Base-by-base conservation (phyloP, 1,140 invertebrate genomes). In the Bombus soroeensis region DNA sequence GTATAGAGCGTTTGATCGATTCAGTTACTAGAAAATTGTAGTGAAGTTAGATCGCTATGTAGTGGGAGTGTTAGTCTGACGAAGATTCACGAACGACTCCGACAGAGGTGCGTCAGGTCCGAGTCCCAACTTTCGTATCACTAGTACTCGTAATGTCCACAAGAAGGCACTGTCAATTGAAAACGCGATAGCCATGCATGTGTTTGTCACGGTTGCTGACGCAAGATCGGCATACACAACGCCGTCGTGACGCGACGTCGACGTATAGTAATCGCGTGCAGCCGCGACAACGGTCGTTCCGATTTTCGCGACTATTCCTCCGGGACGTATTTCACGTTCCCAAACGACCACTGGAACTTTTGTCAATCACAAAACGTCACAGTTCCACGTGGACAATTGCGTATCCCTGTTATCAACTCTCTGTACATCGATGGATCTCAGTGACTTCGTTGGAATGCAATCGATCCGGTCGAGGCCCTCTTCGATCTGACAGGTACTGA, bases 401-500 rank as follows among this genome's bases (percentile, higher is more conserved):
- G 15, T n/a, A 32, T 3, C 1, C 73, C 71, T 66, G 62, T 89
- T 83, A 89, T 89, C 88, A 89, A 57, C 43, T 68, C 32, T 18
- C 32, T 66, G 77, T 57, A 83, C 73, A 74, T 64, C 73, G 72
- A 89, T 90, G 89, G 86, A 47, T 89, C 78, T 76, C 78, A 13
- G 53, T 79, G 76, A 70, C 34, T 59, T 74, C 62, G 57, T 77
- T 83, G 86, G 83, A 85, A 90, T 87, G 83, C 89, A 37, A 68
- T 75, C 78, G 87, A 86, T 62, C 39, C 76, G 75, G 80, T 83
- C 83, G 80, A 81, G 68, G 53, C 53, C 73, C 70, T 81, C 89
- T 71, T 41, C 83, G 53, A 86, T 90, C 86, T 88, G 89, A 90
- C 89, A 90, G 89, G 89, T 90, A 88, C 71, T 47, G 34, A 34